Evolutionary conservation across 1,140 invertebrate species (phyloP), one percentile per base, ranked within the genome.

Genomic region (Pogonomyrmex californicus): DNA sequence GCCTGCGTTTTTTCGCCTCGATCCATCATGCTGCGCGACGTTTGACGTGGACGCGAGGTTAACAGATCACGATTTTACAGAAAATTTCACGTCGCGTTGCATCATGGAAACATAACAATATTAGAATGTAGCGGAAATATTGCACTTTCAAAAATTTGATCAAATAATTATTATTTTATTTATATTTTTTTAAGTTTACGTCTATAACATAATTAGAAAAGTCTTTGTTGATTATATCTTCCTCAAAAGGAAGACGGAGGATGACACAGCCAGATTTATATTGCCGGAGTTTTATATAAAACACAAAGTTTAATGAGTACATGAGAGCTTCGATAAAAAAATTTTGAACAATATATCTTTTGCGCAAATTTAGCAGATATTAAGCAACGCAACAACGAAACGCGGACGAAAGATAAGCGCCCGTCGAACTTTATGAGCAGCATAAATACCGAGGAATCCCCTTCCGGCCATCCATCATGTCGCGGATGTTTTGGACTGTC

Each of bases 11-110:
- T 89, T 86, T 51, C 83, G 5, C 41, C 30, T 38, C 73, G 76
- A 89, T 89, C 87, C 73, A 89, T 88, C 75, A 89, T 89, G 75
- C 33, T 33, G 23, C 76, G 62, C 56, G 76, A 76, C 79, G 68
- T 86, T 89, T 86, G 88, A 65, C 63, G 62, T 58, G 51, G 44
- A 66, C 44, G 7, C 30, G 51, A 56, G 60, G 33, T 88, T 82
- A 81, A 88, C 70, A 86, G 76, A 89, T 89, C 83, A 81, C 68
- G 41, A 82, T 81, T 70, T 70, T 70, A 12, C 47, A n/a, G 17
- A 23, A 41, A 54, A 41, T 54, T 30, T 47, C 14, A 44, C 23
- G n/a, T 63, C 14, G 14, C 36, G 12, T 44, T 58, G 2, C 23
- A 47, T 63, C 30, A 38, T 9, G 10, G 9, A 58, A 30, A 49